Base-by-base conservation (phyloP, 1,140 invertebrate genomes). In the Drosophila baimaii region DNA sequence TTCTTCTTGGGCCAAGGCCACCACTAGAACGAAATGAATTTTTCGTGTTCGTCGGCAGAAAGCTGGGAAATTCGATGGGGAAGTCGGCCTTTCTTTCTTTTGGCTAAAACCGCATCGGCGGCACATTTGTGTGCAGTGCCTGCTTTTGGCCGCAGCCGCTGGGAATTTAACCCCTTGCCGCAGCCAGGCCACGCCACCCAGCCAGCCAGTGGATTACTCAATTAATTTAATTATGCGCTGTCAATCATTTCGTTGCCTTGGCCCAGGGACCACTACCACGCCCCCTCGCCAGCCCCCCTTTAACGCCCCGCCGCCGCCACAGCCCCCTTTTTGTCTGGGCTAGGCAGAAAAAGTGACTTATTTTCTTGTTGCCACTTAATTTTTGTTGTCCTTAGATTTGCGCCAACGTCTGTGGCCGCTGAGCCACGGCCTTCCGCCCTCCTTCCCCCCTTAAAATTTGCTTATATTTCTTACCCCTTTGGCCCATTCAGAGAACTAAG, bases 191-290 rank as follows among this genome's bases (percentile, higher is more conserved):
- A 19, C 27, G 12, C 15, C 21, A 3, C n/a, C 29, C 51, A 21
- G 25, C 70, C 61, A 78, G 77, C 78, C 78, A 78, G 79, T 91
- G 91, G 91, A 92, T 92, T 92, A 92, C 91, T 92, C 91, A 92
- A 92, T 92, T 92, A 92, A 92, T 92, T 92, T 92, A 92, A 92
- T 92, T 92, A 92, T 91, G 91, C 86, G 89, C 90, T 91, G 91
- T 92, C 91, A 92, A 92, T 92, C 91, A 92, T 91, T 91, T 91
- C 89, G 90, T 84, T 90, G 82, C 80, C 79, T 88, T 65, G 61
- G 65, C 58, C 44, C 37, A 65, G 49, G 39, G 31, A 39, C 43
- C 51, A 13, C 31, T 13, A 33, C 52, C 44, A 49, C 63, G 70
- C 44, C 54, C 21, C 37, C 41, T 29, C 39, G 37, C 25, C 35